A percentile compares a stretch with the other conserved stretches of the same genome.
Conservation (phyloP, 1,140 invertebrate genomes). For the Pomacea maculata region DNA sequence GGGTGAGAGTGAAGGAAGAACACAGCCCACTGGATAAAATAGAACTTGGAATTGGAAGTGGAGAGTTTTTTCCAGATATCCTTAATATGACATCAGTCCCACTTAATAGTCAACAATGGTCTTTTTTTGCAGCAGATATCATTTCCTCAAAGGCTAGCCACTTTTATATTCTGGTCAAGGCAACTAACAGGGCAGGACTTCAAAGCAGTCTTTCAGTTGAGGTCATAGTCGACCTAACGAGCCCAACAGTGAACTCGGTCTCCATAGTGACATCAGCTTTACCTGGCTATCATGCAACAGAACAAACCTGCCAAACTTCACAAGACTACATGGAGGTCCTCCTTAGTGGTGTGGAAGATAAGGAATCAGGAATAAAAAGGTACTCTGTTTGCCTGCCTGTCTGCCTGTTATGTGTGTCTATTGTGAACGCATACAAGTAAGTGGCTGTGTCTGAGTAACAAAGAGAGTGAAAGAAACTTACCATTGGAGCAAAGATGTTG, state of each 20-base stretch:
- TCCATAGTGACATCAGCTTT: constrained; percentile 28
- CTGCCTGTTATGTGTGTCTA: background rate
- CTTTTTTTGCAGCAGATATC: background rate
- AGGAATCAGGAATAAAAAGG: constrained; percentile 31
- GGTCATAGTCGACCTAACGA: constrained; percentile 30
- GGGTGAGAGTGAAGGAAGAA: background rate
- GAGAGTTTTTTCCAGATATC: background rate
- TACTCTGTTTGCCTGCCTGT: background rate
- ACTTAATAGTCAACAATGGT: background rate
- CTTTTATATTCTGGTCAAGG: constrained; percentile 31
- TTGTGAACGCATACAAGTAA: too few species aligned
- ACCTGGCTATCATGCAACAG: background rate
- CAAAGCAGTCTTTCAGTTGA: background rate
- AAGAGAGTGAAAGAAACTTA: background rate
- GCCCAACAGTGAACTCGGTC: constrained; percentile 23
- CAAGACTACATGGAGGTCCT: constrained; percentile 27
- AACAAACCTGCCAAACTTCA: constrained; percentile 33
- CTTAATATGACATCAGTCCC: constrained; percentile 13
- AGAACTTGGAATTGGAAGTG: constrained; percentile 6
- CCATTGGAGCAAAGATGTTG: too few species aligned
- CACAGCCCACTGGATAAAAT: constrained; percentile 7
- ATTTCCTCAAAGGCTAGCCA: background rate
- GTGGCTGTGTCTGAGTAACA: background rate
- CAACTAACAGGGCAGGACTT: constrained; percentile 27
- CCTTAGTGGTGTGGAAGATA: constrained; percentile 20